Evolutionary conservation across 1,140 invertebrate species (phyloP), one percentile per base, ranked within the genome.

Genomic region (Bombus breviceps): DNA sequence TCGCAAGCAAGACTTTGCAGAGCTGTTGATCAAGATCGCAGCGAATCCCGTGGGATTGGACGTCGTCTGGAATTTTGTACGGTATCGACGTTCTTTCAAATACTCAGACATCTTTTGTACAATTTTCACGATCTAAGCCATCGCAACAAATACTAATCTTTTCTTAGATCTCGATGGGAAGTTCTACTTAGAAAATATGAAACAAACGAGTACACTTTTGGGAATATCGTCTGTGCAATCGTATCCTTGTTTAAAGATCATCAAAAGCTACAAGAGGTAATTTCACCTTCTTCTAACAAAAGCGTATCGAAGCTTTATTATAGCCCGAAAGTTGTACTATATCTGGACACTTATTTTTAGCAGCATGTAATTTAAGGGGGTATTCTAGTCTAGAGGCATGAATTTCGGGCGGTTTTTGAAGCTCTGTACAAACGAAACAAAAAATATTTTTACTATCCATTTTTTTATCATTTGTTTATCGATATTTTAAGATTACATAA

Each of bases 41-140:
- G 1, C 39, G 68, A 89, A 87, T 89, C 88, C 88, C 1, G 32
- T n/a, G 32, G 88, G 89, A 15, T 68, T 90, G 28, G 81, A 89
- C 37, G 69, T 89, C 25, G 88, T 66, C 2, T 90, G 89, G 89
- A 72, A 89, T 74, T 90, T 89, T 68, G 41, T 90, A 39, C 80
- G 85, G 89, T 90, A 83, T 15, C 8, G 12, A 77, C 18, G 3
- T 25, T 32, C 25, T n/a, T 69, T 18, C 37, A 2, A 25, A 13
- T n/a, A 83, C 5, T 13, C 10, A 9, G 13, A 72, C 6, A 43
- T 9, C 39, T 15, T 72, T 43, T 3, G 15, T 32, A 3, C 15
- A 22, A 62, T 59, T 10, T 28, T 57, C n/a, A 28, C n/a, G 28
- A 10, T 41, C 12, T 34, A 34, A 15, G 25, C 25, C 12, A 59